phyloP scores from a whole-genome alignment of 2,113 vertebrate genomes.

The Ciconia maguari region DNA sequence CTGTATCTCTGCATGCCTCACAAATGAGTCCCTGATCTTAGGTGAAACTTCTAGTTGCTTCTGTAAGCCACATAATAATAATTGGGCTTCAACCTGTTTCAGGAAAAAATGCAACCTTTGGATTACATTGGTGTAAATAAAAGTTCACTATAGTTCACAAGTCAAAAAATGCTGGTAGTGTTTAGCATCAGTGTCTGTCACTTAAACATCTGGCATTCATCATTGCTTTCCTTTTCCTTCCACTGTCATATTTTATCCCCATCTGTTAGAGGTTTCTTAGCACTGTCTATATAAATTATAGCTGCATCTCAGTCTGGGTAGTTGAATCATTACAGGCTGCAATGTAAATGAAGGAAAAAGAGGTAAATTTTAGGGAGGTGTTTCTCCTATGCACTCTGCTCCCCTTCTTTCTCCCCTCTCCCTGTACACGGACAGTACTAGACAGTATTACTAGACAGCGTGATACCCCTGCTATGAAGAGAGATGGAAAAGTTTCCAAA shows the following conservation, averaged over 20 bases:
- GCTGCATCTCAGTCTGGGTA: not conserved
- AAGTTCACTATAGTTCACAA: not conserved
- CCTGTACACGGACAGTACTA: not conserved
- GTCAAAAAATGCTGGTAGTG: slow-evolving; percentile 18
- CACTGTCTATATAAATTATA: slow-evolving; percentile 3
- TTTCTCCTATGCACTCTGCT: not conserved
- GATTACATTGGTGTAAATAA: not conserved
- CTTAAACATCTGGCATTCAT: slow-evolving; percentile 53
- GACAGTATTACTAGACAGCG: not conserved
- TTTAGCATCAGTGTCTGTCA: slow-evolving; percentile 20
- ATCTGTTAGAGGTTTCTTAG: slow-evolving; percentile 34
- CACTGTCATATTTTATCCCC: slow-evolving; percentile 44
- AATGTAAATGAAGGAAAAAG: not conserved
- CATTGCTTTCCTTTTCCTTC: slow-evolving; percentile 4
- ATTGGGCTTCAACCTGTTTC: not conserved
- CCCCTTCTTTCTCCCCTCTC: not conserved
- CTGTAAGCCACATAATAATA: not conserved
- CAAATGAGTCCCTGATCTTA: not conserved
- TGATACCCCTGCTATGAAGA: not conserved
- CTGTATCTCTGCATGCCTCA: not conserved
- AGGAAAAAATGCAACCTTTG: not conserved
- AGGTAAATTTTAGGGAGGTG: not conserved
- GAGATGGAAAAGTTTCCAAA: not conserved
- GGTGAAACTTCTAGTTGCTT: not conserved
- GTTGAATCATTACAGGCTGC: slow-evolving; percentile 7